phyloP scores from a whole-genome alignment of 1,140 invertebrate species.

The Hirudo medicinalis region DNA sequence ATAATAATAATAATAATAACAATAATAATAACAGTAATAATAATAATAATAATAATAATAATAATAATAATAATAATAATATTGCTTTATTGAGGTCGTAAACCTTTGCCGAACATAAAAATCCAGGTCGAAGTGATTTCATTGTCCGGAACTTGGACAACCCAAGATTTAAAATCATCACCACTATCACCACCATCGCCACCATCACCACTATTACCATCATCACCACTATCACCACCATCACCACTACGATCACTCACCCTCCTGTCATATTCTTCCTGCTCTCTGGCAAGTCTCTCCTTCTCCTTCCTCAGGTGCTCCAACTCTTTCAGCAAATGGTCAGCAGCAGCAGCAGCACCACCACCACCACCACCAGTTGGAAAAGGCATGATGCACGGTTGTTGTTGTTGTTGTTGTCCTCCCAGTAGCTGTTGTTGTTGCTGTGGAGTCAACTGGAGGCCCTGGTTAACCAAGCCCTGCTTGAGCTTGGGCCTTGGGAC shows the following conservation, averaged over 20 bases:
- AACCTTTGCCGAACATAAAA: no score
- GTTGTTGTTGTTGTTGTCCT: conserved; percentile 7
- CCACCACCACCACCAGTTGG: background rate
- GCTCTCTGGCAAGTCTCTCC: conserved; percentile 26
- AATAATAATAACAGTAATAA: no score
- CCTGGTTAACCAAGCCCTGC: background rate
- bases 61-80: no score
- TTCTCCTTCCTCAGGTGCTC: conserved; percentile 28
- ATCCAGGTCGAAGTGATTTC: no score
- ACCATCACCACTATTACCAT: background rate
- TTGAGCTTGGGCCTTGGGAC: conserved; percentile 8
- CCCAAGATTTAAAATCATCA: background rate
- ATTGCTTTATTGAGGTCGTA: no score
- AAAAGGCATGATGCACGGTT: background rate
- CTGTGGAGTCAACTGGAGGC: background rate
- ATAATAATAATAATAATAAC: no score
- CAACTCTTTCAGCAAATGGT: conserved; percentile 14
- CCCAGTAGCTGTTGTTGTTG: conserved; percentile 4
- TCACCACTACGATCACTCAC: background rate
- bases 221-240: background rate
- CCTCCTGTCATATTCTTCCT: conserved; percentile 22
- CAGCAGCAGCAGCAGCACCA: background rate
- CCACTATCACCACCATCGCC: background rate
- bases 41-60: no score
- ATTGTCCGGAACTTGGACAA: no score